Base-by-base conservation (phyloP, 2,113 vertebrate genomes). In the Macroglossus sobrinus region DNA sequence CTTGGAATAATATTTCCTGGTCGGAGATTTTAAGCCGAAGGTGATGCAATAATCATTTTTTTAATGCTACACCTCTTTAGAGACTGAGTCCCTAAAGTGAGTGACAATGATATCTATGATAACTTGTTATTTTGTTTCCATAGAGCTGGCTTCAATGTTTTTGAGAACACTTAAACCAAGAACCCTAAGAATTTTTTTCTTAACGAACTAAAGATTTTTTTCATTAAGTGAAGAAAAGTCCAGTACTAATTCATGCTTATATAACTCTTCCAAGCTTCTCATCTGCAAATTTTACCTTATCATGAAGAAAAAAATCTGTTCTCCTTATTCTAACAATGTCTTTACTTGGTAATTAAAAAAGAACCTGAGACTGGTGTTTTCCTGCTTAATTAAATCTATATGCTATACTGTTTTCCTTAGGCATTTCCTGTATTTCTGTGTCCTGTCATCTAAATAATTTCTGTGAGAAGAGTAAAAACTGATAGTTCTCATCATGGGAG, bases 71-170 rank as follows among this genome's bases (percentile, higher is more conserved):
- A 40, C 28, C 57, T 88, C 64, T 88, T 76, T 40, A 89, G 47
- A 97, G 84, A 84, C 33, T 64, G 45, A 93, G 71, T 97, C 64
- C 82, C 87, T 82, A 75, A 45, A 90, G 66, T 85, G 35, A 91
- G 35, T 74, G 38, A 74, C 45, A 81, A 57, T 21, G 95, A 53
- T 30, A 63, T 57, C 81, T 81, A 88, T 14, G 11, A 38, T 61
- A 89, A 90, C 45, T 78, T 68, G 26, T 68, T 89, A 76, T 57
- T 93, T 35, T 84, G 43, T 38, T 50, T 93, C 55, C 47, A 74
- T 8, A 92, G 38, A 90, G 22, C 33, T 89, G 24, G 7, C 3
- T n/a, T 85, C 26, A 74, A 15, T 75, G 53, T 57, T 81, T 80
- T 74, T 71, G 45, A 92, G 43, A 94, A 40, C 40, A 74, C 30